Percentiles rank a stretch among this genome's conserved stretches.
Evolutionary conservation across 2,888 invertebrate species (phyloP).

Genomic region (Abrostola tripartita): DNA sequence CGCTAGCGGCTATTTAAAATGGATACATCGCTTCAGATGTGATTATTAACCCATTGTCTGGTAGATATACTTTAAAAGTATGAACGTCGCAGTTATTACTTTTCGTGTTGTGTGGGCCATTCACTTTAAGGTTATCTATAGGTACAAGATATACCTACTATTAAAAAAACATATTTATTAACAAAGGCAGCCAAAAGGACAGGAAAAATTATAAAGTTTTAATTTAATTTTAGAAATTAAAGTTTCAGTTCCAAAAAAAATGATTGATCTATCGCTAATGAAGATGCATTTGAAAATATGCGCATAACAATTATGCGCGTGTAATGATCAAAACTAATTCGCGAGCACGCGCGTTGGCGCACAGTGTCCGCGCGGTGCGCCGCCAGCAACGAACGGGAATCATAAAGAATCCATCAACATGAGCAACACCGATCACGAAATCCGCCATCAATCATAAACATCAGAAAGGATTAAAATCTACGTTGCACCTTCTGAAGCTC

Average conservation of each 20-base stretch:
- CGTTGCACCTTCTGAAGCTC: constrained; percentile 88
- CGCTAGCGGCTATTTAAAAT: constrained; percentile 85
- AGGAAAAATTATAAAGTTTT: not conserved
- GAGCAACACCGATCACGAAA: constrained; percentile 84
- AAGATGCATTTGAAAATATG: constrained; percentile 34
- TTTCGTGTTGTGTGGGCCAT: constrained; percentile 62
- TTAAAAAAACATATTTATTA: not conserved
- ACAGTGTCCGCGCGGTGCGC: constrained; percentile 8
- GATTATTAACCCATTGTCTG: constrained; percentile 65
- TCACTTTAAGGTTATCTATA: not conserved
- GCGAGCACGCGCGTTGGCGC: constrained; percentile 44
- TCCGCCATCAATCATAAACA: constrained; percentile 88
- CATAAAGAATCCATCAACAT: constrained; percentile 86
- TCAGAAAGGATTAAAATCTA: constrained; percentile 89
- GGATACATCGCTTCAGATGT: constrained; percentile 74
- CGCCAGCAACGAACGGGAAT: constrained; percentile 61
- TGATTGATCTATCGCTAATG: constrained; percentile 28
- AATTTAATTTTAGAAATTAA: constrained; percentile 3
- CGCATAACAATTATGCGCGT: constrained; percentile 32
- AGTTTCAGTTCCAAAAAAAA: constrained; percentile 24
- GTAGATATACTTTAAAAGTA: constrained; percentile 45
- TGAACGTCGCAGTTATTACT: constrained; percentile 40
- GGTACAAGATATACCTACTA: not conserved
- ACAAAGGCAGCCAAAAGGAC: no score
- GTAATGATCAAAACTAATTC: constrained; percentile 71